Percentiles rank a stretch among this genome's conserved stretches.
Conservation (phyloP, 2,888 invertebrate genomes). For the Tachystola acroxantha region DNA sequence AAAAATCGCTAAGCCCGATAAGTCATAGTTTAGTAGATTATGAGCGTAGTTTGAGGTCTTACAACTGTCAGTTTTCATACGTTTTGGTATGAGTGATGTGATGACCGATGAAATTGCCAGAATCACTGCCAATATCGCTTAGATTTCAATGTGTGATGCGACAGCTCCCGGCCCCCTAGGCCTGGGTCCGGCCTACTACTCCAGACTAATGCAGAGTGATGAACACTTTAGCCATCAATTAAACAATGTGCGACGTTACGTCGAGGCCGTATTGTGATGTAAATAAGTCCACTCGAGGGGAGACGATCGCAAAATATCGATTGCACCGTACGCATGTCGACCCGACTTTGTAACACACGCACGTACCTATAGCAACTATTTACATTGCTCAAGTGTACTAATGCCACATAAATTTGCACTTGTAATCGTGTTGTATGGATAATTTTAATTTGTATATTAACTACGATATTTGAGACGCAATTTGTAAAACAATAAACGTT, state of each 20-base stretch:
- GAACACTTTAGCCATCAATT: background rate
- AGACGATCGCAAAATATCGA: constrained; percentile 60
- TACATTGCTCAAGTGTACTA: constrained; percentile 16
- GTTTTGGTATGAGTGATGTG: too few relatives aligned
- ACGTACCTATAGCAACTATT: constrained; percentile 25
- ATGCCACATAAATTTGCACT: constrained; percentile 16
- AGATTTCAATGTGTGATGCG: too few relatives aligned
- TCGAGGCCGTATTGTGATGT: background rate
- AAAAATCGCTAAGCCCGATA: too few relatives aligned
- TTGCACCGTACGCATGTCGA: constrained; percentile 21
- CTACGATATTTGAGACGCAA: background rate
- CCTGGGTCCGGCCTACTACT: too few relatives aligned
- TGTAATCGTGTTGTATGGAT: constrained; percentile 9
- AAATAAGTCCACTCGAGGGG: constrained; percentile 21
- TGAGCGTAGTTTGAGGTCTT: too few relatives aligned
- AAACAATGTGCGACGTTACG: background rate
- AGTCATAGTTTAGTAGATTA: too few relatives aligned
- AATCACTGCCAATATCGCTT: too few relatives aligned
- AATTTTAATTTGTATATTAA: background rate
- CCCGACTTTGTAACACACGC: constrained; percentile 19
- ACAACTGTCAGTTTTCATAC: too few relatives aligned
- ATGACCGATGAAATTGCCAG: too few relatives aligned
- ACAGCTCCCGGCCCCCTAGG: too few relatives aligned
- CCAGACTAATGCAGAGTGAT: too few relatives aligned
- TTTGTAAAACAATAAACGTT: background rate